phyloP scores from a whole-genome alignment of 2,113 vertebrate species.

The Bujurquina vittata region DNA sequence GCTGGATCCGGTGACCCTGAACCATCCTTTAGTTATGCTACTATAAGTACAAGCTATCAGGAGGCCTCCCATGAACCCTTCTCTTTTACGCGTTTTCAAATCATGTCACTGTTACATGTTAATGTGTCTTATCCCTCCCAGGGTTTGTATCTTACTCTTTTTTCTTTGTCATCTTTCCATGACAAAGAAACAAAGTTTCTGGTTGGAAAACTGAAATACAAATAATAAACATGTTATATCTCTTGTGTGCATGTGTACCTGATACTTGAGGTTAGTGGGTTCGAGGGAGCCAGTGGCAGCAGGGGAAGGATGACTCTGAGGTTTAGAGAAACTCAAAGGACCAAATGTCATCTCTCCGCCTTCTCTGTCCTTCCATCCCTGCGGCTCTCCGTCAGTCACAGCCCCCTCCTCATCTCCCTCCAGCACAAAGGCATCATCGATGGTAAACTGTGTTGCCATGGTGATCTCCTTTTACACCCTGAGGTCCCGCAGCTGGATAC shows the following conservation, averaged over 20 bases:
- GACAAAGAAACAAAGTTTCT: neutral
- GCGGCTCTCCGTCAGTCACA: conserved; percentile 64
- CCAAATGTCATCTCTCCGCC: conserved; percentile 81
- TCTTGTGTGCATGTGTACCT: conserved; percentile 55
- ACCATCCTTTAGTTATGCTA: neutral
- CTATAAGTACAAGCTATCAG: neutral
- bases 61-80: neutral
- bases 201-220: neutral
- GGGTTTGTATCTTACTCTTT: no score
- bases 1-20: neutral
- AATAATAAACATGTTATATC: neutral
- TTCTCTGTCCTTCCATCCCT: conserved; percentile 72
- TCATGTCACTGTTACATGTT: no score
- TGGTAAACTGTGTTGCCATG: conserved; percentile 82
- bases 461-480: conserved; percentile 57
- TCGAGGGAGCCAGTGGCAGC: conserved; percentile 60
- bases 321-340: conserved; percentile 78
- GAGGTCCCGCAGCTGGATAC: conserved; percentile 16
- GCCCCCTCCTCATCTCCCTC: conserved; percentile 80
- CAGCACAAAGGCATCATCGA: conserved; percentile 82
- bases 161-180: no score
- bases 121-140: no score
- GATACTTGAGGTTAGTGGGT: conserved; percentile 82
- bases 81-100: neutral
- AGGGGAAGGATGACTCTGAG: conserved; percentile 68